Evolutionary conservation across 1,140 invertebrate genomes (phyloP), one percentile per base, ranked within the genome.

Genomic region (Leptinotarsa texana): DNA sequence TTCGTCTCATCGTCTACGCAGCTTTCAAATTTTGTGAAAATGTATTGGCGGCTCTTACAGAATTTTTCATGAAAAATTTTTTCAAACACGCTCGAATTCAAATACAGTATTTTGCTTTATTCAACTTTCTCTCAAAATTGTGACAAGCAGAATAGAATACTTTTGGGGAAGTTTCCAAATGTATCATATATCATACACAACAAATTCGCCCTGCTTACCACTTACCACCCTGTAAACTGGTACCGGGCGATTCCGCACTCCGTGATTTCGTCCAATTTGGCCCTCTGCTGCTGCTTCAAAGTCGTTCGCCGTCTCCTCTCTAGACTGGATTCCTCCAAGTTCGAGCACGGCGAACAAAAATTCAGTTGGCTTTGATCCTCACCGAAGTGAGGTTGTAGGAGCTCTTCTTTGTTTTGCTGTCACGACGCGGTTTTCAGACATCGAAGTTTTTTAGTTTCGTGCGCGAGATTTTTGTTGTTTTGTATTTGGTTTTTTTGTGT

Each of bases 311-410:
- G 17, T 57, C 51, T 18, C 4, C n/a, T 18, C 51, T 17, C 51
- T 18, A 57, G 51, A 57, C 51, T 57, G 51, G 51, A 57, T 57
- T 57, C 17, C 51, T 57, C 51, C 15, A 57, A 57, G 51, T 57
- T 57, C 51, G 51, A 57, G 51, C 51, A 17, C 51, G 0, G n/a
- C 51, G 51, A 57, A 57, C 51, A 57, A 57, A 57, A 57, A 57
- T 57, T 57, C n/a, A 57, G 51, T 57, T 57, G 51, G 51, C 51
- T 57, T 57, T 57, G 51, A 57, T 57, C 51, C 51, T 57, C 13
- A 57, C 51, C 51, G 17, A 57, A 57, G 51, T 57, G 51, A 15
- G 51, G 51, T 57, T 57, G 51, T 57, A 1, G 51, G 13, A 57
- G 51, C 51, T 57, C 17, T 57, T 57, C 51, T 57, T 57, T 15